Evolutionary conservation across 2,888 invertebrate species (phyloP).

Genomic region (Netelia fuscicornis): DNA sequence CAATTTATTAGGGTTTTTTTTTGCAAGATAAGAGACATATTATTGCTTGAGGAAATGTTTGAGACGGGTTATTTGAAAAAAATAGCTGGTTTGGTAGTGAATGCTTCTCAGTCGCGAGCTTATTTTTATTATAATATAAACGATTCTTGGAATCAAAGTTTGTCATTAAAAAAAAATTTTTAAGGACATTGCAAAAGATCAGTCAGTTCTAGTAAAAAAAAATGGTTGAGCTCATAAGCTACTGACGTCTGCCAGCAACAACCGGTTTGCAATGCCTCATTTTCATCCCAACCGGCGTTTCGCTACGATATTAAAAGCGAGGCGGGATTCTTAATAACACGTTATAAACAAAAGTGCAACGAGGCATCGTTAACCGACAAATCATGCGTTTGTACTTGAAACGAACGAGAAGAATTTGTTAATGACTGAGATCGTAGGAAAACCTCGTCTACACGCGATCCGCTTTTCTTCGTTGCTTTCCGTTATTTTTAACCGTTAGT

Average conservation of each 20-base stretch:
- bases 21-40: too few relatives aligned
- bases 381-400: background rate
- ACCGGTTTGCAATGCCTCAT: conserved; percentile 1
- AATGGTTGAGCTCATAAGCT: too few relatives aligned
- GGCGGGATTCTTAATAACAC: conserved; percentile 4
- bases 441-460: background rate
- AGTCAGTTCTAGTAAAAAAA: too few relatives aligned
- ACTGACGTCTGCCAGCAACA: background rate
- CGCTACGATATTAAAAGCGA: background rate
- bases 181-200: too few relatives aligned
- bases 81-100: too few relatives aligned
- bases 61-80: too few relatives aligned
- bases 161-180: too few relatives aligned
- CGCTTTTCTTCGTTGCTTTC: background rate
- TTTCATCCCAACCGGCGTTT: background rate
- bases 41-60: too few relatives aligned
- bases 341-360: conserved; percentile 1
- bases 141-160: too few relatives aligned
- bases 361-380: background rate
- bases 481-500: background rate
- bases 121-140: too few relatives aligned
- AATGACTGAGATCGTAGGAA: background rate
- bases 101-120: too few relatives aligned
- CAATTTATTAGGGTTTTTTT: too few relatives aligned
- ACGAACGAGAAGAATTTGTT: background rate